Evolutionary conservation across 1,140 invertebrate species (phyloP).

Genomic region (Pararge aegeria): DNA sequence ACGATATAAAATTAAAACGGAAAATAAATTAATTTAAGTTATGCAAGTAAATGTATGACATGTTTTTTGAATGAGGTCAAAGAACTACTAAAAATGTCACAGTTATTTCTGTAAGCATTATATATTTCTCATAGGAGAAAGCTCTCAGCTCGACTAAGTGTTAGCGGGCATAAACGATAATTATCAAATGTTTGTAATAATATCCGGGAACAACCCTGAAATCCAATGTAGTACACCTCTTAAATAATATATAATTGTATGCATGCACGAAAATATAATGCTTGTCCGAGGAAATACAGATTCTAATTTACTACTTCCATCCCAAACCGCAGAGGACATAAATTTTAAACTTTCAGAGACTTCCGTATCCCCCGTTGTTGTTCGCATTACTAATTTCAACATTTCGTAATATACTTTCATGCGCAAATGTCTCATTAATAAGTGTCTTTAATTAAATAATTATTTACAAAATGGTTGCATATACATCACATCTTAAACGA

Average conservation of each 20-base stretch:
- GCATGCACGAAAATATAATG: conserved; percentile 5
- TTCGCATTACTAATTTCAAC: conserved; percentile 11
- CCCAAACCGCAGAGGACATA: conserved; percentile 13
- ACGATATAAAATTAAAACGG: too few species aligned
- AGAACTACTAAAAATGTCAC: too few species aligned
- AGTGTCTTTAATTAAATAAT: conserved; percentile 17
- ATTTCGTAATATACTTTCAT: conserved; percentile 16
- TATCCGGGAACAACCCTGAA: too few species aligned
- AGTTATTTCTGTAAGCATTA: too few species aligned
- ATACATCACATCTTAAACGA: conserved; percentile 13
- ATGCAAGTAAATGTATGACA: too few species aligned
- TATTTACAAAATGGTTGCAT: conserved; percentile 8
- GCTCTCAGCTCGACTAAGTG: too few species aligned
- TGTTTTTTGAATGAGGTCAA: too few species aligned
- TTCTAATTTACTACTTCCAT: conserved; percentile 14
- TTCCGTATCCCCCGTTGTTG: conserved; percentile 10
- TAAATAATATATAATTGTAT: background rate
- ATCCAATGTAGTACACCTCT: too few species aligned
- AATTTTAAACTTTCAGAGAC: conserved; percentile 13
- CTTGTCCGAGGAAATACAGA: conserved; percentile 7
- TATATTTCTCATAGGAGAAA: too few species aligned
- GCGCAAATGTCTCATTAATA: conserved; percentile 13
- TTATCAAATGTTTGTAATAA: too few species aligned
- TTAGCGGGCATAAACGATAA: too few species aligned
- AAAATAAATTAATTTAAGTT: too few species aligned